Base-by-base conservation (phyloP, 2,888 invertebrate genomes). In the Micoletzkya japonica region DNA sequence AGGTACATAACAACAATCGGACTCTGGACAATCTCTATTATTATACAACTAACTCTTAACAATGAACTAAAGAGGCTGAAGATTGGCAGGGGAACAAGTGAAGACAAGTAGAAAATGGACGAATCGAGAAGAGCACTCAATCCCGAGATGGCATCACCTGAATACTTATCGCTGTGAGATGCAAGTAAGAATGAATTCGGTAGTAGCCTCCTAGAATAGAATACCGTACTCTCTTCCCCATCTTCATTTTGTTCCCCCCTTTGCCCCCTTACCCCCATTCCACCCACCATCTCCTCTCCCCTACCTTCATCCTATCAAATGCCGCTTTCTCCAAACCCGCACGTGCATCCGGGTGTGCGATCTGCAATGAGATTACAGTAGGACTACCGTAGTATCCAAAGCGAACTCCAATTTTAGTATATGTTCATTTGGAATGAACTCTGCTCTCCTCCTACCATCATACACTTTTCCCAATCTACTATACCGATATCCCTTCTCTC, bases 271-370 rank as follows among this genome's bases (percentile, higher is more conserved):
- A n/a, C n/a, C n/a, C n/a, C n/a, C n/a, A n/a, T n/a, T n/a, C n/a
- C n/a, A n/a, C n/a, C n/a, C n/a, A n/a, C n/a, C n/a, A n/a, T n/a
- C n/a, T n/a, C n/a, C n/a, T n/a, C n/a, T n/a, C n/a, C n/a, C n/a
- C 87, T 72, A 87, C 87, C 73, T 88, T 88, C 36, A 89, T 82
- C 73, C 88, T 79, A 79, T 94, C 92, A 86, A 91, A 95, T 14
- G 94, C 92, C 4, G 92, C 91, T 85, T 92, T 93, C 86, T 95
- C 95, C 34, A 95, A 88, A 0, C 87, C 85, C 83, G 92, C 91
- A 66, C 93, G 90, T 82, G 94, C 93, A 85, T 92, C 90, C 0
- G 95, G 95, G 86, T 95, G 94, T 1, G 95, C 91, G 49, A 95
- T 90, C 76, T 72, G 50, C 17, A 71, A 67, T n/a, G n/a, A n/a